phyloP scores from a whole-genome alignment of 2,888 invertebrate genomes.

The Teleogryllus oceanicus region DNA sequence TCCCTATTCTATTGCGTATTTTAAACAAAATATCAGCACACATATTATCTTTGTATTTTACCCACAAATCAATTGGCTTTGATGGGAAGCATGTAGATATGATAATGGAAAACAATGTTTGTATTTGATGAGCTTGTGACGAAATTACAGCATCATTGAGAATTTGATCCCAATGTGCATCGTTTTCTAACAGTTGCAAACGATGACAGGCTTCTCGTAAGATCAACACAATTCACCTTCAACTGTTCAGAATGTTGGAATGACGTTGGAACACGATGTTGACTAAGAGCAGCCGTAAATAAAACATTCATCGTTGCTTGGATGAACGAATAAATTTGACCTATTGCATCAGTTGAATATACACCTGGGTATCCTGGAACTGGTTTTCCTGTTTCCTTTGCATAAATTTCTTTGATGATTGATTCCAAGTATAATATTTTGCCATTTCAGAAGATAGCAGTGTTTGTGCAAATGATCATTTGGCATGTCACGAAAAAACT shows the following conservation, averaged over 20 bases:
- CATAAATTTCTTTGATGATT: neutral
- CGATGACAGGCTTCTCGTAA: conserved; percentile 23
- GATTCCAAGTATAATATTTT: conserved; percentile 24
- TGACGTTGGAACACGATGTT: neutral
- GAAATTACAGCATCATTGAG: neutral
- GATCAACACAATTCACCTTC: neutral
- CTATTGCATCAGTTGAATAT: too few species aligned
- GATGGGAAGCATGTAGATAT: too few species aligned
- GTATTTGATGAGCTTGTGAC: too few species aligned
- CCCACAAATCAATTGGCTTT: too few species aligned
- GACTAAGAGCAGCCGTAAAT: neutral
- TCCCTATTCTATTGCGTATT: too few species aligned
- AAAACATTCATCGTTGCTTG: too few species aligned
- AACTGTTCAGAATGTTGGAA: neutral
- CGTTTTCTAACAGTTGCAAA: conserved; percentile 21
- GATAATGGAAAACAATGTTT: too few species aligned
- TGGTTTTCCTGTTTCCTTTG: neutral
- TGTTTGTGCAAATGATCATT: too few species aligned
- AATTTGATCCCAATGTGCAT: neutral
- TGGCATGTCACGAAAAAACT: too few species aligned
- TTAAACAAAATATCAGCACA: too few species aligned
- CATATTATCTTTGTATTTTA: too few species aligned
- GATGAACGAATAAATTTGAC: too few species aligned
- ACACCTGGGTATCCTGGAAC: neutral
- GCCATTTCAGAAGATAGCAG: conserved; percentile 19